phyloP scores from a whole-genome alignment of 2,888 invertebrate species.

The Oxyscelio sp. region DNA sequence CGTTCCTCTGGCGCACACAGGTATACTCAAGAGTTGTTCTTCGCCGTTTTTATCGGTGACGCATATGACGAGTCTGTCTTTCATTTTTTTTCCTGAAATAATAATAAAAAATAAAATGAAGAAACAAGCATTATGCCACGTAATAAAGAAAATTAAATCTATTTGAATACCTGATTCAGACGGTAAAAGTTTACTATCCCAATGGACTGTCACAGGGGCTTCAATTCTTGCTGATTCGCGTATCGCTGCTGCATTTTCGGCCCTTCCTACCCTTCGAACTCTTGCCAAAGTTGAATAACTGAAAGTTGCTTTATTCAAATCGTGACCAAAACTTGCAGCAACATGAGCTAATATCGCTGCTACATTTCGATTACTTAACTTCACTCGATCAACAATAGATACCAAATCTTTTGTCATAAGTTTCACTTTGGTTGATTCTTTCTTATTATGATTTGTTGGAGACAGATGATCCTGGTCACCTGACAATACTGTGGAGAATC shows the following conservation, averaged over 20 bases:
- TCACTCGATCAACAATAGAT: slow-evolving; percentile 14
- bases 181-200: slow-evolving; percentile 29
- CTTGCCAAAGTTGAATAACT: slow-evolving; percentile 11
- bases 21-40: not conserved
- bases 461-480: no score
- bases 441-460: no score
- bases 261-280: not conserved
- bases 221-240: not conserved
- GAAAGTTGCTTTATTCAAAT: not conserved
- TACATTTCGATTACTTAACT: slow-evolving; percentile 20
- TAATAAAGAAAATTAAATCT: no score
- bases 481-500: no score
- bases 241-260: slow-evolving; percentile 5
- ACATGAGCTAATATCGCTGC: not conserved
- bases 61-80: not conserved
- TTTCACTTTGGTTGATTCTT: no score
- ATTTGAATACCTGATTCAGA: not conserved
- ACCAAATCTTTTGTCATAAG: not conserved
- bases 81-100: not conserved
- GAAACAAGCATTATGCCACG: not conserved
- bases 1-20: not conserved
- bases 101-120: not conserved
- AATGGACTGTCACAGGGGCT: slow-evolving; percentile 13
- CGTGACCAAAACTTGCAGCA: slow-evolving; percentile 1
- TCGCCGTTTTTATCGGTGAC: not conserved